phyloP scores from a whole-genome alignment of 2,888 invertebrate species.

The Amiota minor region DNA sequence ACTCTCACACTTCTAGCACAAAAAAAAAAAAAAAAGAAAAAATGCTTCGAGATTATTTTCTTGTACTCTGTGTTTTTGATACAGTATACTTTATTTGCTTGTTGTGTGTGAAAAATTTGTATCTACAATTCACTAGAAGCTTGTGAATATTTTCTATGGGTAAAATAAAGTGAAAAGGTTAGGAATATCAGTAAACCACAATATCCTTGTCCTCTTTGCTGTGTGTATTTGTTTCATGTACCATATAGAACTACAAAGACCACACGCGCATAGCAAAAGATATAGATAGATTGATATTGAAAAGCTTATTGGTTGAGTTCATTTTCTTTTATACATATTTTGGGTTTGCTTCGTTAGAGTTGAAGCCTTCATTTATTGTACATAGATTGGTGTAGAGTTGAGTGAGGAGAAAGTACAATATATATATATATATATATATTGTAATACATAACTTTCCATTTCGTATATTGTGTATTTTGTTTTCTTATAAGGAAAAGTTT shows the following conservation, averaged over 20 bases:
- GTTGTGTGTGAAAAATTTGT: not conserved
- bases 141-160: slow-evolving; percentile 22
- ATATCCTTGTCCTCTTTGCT: not conserved
- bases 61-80: not conserved
- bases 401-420: not conserved
- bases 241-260: not conserved
- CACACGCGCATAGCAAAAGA: too few relatives aligned
- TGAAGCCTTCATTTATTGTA: not conserved
- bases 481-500: not conserved
- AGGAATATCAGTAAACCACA: slow-evolving; percentile 18
- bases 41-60: not conserved
- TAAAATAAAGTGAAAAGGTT: slow-evolving; percentile 8
- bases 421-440: too few relatives aligned
- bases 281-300: too few relatives aligned
- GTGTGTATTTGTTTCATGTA: slow-evolving; percentile 2
- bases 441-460: not conserved
- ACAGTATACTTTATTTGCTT: slow-evolving; percentile 5
- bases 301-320: slow-evolving; percentile 6
- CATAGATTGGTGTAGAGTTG: not conserved
- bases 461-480: not conserved
- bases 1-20: not conserved
- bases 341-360: not conserved
- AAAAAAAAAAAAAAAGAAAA: too few relatives aligned
- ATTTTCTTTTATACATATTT: not conserved
- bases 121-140: not conserved